phyloP scores from a whole-genome alignment of 1,140 invertebrate species.

The Drosophila albomicans region DNA sequence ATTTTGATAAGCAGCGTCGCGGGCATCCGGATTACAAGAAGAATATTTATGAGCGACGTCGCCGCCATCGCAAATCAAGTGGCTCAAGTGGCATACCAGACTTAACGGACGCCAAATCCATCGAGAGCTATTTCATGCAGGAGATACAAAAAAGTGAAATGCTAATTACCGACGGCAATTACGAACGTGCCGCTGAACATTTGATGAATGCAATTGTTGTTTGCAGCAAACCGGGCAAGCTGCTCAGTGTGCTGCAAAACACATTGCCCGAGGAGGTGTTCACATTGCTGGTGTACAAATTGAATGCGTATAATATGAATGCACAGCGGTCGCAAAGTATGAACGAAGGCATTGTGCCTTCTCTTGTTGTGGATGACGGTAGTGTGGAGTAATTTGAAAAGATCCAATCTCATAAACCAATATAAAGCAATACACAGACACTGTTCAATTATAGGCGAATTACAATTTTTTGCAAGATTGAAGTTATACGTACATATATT shows the following conservation, averaged over 20 bases:
- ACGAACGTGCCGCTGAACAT: constrained; percentile 96
- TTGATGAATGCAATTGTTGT: constrained; percentile 96
- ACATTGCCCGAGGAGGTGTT: constrained; percentile 96
- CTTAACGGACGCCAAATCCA: constrained; percentile 86
- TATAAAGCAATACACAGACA: background rate
- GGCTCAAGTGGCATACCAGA: constrained; percentile 90
- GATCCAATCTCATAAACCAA: background rate
- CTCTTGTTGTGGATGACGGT: constrained; percentile 28
- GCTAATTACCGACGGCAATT: constrained; percentile 91
- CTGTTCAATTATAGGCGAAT: constrained; percentile 23
- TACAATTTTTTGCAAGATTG: constrained; percentile 14
- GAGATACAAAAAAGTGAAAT: constrained; percentile 95
- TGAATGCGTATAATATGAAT: constrained; percentile 86
- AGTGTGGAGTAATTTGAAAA: constrained; percentile 23
- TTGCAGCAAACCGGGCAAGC: constrained; percentile 96
- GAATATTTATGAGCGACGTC: constrained; percentile 85
- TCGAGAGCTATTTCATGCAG: constrained; percentile 86
- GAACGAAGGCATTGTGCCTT: constrained; percentile 11
- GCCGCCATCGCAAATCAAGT: constrained; percentile 16
- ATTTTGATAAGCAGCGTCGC: constrained; percentile 97
- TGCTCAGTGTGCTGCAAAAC: constrained; percentile 95
- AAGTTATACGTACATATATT: background rate
- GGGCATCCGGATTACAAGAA: constrained; percentile 97
- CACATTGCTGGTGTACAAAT: constrained; percentile 91
- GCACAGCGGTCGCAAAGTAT: background rate